Base-by-base conservation (phyloP, 2,888 invertebrate genomes). In the Lepeophtheirus nordmannii region DNA sequence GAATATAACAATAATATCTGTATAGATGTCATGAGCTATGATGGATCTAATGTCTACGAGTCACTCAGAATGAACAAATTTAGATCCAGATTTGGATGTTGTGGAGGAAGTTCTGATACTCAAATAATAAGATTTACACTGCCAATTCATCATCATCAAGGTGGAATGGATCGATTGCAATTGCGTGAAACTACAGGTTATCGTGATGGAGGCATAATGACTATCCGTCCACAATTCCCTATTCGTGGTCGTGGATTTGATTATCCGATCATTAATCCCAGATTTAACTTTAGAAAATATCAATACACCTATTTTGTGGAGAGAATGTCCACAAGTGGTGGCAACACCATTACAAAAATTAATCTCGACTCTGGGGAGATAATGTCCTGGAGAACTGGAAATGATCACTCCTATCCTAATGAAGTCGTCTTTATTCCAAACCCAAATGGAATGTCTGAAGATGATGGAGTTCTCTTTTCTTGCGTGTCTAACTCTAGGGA, bases 111-210 rank as follows among this genome's bases (percentile, higher is more conserved):
- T 23, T 68, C 67, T 10, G 70, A 71, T 9, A 72, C 73, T n/a
- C 70, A 71, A 61, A 70, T 73, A 10, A 72, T 74, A 39, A 72
- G 79, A 68, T 77, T 76, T 70, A 74, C 78, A 10, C 70, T 79
- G 40, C 80, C 80, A 3, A 14, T 46, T 14, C 14, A 46, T 3
- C 2, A 5, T 46, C n/a, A 17, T 17, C 17, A 14, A 14, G n/a
- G 17, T 14, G 53, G 53, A 14, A 14, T 46, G 53, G 53, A 46
- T 17, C 8, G 17, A 3, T 5, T 46, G 53, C 14, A 46, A 30
- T 30, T 7, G 30, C 30, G 7, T 30, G 30, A 30, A 30, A 30
- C 30, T 30, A 7, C 30, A 30, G 30, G 2, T 5, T 30, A 30
- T 30, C 30, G 30, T 30, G 7, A 30, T 30, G 30, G 30, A 30